phyloP scores from a whole-genome alignment of 2,797 vertebrate genomes.

The Threskiornis aethiopicus region DNA sequence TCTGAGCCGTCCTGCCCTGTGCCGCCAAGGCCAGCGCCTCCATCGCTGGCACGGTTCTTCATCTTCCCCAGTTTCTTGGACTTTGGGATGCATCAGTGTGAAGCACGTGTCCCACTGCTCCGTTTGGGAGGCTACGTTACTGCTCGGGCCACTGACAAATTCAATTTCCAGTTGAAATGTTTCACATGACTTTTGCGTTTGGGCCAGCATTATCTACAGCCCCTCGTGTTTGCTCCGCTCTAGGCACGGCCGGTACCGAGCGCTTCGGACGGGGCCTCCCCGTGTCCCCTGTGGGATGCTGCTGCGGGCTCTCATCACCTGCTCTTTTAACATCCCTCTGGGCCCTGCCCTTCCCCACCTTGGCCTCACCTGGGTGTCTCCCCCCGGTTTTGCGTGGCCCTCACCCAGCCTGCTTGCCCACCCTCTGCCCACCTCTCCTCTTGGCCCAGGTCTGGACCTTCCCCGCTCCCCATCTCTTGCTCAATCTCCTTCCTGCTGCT shows the following conservation, averaged over 20 bases:
- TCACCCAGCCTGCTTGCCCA: background rate
- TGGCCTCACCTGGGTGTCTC: background rate
- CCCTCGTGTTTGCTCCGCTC: fast-evolving
- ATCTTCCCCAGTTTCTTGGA: background rate
- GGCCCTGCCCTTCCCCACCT: background rate
- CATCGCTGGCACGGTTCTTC: fast-evolving
- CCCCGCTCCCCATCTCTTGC: fast-evolving
- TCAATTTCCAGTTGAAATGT: background rate
- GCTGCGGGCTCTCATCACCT: background rate
- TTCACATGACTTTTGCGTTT: background rate
- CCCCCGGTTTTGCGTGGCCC: fast-evolving
- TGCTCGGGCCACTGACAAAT: background rate
- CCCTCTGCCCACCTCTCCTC: fast-evolving
- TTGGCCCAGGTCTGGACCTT: background rate
- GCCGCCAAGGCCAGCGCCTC: background rate
- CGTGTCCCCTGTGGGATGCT: fast-evolving
- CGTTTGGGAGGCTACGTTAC: fast-evolving
- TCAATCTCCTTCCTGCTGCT: background rate
- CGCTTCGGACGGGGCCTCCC: fast-evolving
- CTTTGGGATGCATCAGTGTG: background rate
- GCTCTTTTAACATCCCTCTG: fast-evolving
- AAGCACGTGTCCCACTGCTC: fast-evolving
- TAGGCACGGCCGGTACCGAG: fast-evolving
- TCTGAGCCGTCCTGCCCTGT: fast-evolving
- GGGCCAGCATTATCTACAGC: background rate